Evolutionary conservation across 2,797 vertebrate genomes (phyloP).

Genomic region (Lophura swinhoii): DNA sequence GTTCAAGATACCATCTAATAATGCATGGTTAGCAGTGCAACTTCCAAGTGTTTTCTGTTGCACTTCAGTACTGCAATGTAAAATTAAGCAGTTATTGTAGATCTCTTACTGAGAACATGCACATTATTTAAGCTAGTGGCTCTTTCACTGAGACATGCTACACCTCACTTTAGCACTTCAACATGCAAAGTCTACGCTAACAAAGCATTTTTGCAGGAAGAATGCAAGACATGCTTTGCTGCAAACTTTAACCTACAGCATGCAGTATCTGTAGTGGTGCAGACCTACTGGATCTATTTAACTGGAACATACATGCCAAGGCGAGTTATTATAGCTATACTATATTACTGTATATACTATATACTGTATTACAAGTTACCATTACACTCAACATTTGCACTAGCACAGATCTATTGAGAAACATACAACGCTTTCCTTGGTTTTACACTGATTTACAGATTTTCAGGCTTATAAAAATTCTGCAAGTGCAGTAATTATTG

Average conservation of each 20-base stretch:
- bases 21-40: constrained; percentile 44
- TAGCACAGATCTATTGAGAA: constrained; percentile 25
- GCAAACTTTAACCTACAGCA: constrained; percentile 68
- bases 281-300: constrained; percentile 5
- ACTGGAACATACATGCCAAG: constrained; percentile 49
- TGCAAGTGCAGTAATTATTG: neutral
- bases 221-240: constrained; percentile 80
- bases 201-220: constrained; percentile 53
- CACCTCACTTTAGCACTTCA: constrained; percentile 71
- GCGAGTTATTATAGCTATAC: neutral
- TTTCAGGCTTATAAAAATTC: neutral
- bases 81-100: constrained; percentile 13
- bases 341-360: neutral
- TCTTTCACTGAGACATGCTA: constrained; percentile 77
- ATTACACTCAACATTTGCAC: constrained; percentile 5
- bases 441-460: neutral
- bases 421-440: neutral
- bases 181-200: constrained; percentile 79
- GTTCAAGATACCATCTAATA: neutral
- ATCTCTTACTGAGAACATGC: constrained; percentile 72
- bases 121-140: constrained; percentile 61
- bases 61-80: constrained; percentile 45
- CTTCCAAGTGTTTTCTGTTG: constrained; percentile 56
- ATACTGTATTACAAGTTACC: neutral
- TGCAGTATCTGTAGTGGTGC: constrained; percentile 72